Evolutionary conservation across 2,113 vertebrate genomes (phyloP).

Genomic region (Castor canadensis): DNA sequence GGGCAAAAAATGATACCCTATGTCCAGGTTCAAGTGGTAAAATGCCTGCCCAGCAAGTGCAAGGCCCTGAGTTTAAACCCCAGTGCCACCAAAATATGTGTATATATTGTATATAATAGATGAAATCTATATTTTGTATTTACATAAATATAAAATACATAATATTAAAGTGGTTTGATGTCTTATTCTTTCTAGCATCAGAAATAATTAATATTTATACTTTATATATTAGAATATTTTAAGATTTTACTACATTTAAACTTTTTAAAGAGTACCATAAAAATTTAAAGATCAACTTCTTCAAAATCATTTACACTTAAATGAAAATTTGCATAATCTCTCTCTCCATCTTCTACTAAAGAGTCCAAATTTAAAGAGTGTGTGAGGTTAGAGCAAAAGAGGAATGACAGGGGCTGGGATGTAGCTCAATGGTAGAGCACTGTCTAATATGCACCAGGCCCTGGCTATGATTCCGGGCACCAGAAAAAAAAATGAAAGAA

Average conservation of each 20-base stretch:
- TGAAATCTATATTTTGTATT: neutral
- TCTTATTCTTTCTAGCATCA: neutral
- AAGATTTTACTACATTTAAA: neutral
- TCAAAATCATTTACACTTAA: neutral
- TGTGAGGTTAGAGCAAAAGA: neutral
- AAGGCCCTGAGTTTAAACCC: no score
- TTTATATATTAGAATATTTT: constrained; percentile 13
- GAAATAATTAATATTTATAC: neutral
- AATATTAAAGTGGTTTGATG: neutral
- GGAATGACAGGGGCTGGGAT: neutral
- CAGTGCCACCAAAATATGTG: no score
- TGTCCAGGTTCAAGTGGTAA: no score
- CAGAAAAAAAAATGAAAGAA: neutral
- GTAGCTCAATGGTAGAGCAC: neutral
- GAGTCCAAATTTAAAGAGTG: neutral
- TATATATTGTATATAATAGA: neutral
- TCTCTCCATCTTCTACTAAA: neutral
- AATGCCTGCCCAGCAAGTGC: no score
- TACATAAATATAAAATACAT: neutral
- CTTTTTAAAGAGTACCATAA: neutral
- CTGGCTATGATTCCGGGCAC: neutral
- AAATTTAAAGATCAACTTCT: constrained; percentile 4
- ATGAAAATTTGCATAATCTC: neutral
- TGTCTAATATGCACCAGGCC: no score
- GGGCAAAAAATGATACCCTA: no score